Evolutionary conservation across 2,797 vertebrate genomes (phyloP).

Genomic region (Melanogrammus aeglefinus): DNA sequence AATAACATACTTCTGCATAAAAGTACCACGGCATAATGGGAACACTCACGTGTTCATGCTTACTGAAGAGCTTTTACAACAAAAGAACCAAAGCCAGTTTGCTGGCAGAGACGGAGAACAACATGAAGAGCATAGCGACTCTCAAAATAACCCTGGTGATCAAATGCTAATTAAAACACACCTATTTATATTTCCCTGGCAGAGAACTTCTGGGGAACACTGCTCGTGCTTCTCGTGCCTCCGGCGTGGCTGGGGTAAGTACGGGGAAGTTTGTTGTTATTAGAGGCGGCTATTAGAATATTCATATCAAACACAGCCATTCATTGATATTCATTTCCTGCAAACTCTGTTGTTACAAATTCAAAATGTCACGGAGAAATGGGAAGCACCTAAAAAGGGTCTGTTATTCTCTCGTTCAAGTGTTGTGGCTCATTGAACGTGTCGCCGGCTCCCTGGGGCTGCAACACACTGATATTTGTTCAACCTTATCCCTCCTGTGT

Average conservation of each 20-base stretch:
- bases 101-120: constrained; percentile 42
- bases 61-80: constrained; percentile 45
- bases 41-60: constrained; percentile 48
- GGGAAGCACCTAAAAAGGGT: constrained; percentile 55
- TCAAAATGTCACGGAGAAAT: constrained; percentile 65
- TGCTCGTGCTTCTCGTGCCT: constrained; percentile 52
- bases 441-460: constrained; percentile 37
- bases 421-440: constrained; percentile 47
- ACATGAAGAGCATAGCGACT: constrained; percentile 47
- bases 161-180: constrained; percentile 73
- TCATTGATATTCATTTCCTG: constrained; percentile 63
- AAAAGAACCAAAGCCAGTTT: constrained; percentile 54
- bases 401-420: constrained; percentile 55
- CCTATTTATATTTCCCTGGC: constrained; percentile 64
- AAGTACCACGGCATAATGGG: constrained; percentile 20
- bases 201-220: constrained; percentile 43
- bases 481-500: constrained; percentile 52
- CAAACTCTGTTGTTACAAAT: constrained; percentile 55
- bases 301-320: constrained; percentile 55
- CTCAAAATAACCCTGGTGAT: constrained; percentile 64
- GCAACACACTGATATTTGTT: constrained; percentile 49
- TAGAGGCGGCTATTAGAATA: constrained; percentile 64
- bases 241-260: constrained; percentile 45
- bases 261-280: constrained; percentile 57
- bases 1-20: background rate